Evolutionary conservation across 2,113 vertebrate genomes (phyloP).

Genomic region (Caranx melampygus): DNA sequence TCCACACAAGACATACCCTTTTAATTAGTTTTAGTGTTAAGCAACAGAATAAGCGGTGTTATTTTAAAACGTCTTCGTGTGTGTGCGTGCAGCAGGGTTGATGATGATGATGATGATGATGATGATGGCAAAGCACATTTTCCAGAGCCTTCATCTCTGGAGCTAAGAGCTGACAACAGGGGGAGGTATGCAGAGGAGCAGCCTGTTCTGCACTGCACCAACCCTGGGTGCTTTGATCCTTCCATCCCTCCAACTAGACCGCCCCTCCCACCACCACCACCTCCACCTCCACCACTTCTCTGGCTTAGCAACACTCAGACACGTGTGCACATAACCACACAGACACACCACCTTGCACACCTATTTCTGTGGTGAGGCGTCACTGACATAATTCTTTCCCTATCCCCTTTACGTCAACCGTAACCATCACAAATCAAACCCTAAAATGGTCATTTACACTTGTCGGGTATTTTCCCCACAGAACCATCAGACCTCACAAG

Average conservation of each 20-base stretch:
- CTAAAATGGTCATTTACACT: no score
- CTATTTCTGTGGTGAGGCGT: no score
- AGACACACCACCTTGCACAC: background rate
- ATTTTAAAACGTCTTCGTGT: constrained; percentile 25
- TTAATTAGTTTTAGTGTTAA: constrained; percentile 7
- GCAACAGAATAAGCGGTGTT: background rate
- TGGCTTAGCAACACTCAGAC: constrained; percentile 43
- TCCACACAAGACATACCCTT: background rate
- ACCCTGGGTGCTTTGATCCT: constrained; percentile 82
- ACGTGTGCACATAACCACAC: constrained; percentile 34
- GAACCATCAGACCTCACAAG: no score
- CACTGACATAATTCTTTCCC: no score
- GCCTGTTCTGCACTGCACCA: constrained; percentile 84
- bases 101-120: no score
- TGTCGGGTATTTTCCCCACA: no score
- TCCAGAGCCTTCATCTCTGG: constrained; percentile 83
- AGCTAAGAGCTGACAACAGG: constrained; percentile 83
- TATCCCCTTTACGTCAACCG: no score
- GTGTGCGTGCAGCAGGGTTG: background rate
- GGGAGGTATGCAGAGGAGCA: constrained; percentile 82
- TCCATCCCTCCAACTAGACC: constrained; percentile 44
- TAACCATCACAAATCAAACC: no score
- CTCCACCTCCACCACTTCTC: background rate
- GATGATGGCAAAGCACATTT: constrained; percentile 35
- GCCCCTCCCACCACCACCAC: no score